phyloP scores from a whole-genome alignment of 2,888 invertebrate species.

The Pachliopta kotzebuea region DNA sequence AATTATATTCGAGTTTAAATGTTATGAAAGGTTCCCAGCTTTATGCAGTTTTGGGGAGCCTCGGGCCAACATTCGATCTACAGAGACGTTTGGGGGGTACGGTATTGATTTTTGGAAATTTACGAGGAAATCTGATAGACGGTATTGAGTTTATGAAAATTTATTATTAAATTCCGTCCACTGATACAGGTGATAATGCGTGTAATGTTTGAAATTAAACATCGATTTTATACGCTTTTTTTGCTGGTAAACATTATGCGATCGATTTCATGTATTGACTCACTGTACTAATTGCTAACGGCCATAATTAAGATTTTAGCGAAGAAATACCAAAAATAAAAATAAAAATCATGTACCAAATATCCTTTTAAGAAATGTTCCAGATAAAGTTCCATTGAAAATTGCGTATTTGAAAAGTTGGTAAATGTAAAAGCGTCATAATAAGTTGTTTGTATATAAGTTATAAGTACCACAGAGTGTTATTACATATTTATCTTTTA shows the following conservation, averaged over 20 bases:
- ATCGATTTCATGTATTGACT: not conserved
- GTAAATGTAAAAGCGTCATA: not conserved
- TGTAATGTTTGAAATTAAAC: slow-evolving; percentile 15
- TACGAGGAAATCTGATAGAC: slow-evolving; percentile 20
- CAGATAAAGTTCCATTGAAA: not conserved
- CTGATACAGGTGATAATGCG: slow-evolving; percentile 14
- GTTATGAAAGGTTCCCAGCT: slow-evolving; percentile 16
- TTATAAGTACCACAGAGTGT: not conserved
- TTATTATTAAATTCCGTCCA: slow-evolving; percentile 24
- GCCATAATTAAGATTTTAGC: not conserved
- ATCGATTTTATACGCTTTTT: slow-evolving; percentile 13
- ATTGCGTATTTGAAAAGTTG: not conserved
- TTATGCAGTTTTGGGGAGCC: slow-evolving; percentile 2
- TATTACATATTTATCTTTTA: no score
- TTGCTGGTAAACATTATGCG: not conserved
- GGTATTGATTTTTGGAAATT: slow-evolving; percentile 22
- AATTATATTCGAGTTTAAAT: slow-evolving; percentile 20
- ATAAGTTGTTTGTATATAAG: not conserved
- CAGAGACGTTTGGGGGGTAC: slow-evolving; percentile 3
- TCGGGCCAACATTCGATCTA: slow-evolving; percentile 24
- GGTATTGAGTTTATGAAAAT: slow-evolving; percentile 6
- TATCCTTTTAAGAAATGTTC: not conserved
- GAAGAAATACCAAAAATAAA: not conserved
- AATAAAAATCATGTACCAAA: not conserved
- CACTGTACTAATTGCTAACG: slow-evolving; percentile 2